phyloP scores from a whole-genome alignment of 2,113 vertebrate species.

The Callopanchax toddi region DNA sequence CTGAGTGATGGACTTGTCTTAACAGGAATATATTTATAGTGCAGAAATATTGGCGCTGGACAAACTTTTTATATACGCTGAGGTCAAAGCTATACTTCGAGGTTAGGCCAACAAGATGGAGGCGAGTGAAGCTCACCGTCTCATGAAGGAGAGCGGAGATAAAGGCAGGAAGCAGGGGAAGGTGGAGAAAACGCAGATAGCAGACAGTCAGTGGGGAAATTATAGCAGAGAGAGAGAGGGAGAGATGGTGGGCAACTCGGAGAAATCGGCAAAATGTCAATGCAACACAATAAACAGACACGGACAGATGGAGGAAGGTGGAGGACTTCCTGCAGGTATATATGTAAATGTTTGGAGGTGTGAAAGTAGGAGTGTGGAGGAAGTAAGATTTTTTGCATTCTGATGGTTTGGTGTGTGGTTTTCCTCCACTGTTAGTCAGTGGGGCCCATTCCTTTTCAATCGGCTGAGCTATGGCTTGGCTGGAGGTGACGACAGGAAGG shows the following conservation, averaged over 20 bases:
- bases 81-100: conserved; percentile 37
- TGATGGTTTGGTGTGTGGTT: too few species aligned
- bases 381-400: too few species aligned
- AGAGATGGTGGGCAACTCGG: conserved; percentile 29
- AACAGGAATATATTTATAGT: conserved; percentile 1
- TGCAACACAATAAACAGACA: conserved; percentile 51
- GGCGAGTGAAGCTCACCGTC: conserved; percentile 47
- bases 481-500: too few species aligned
- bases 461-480: too few species aligned
- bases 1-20: conserved; percentile 10
- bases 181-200: conserved; percentile 52
- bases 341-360: conserved; percentile 21
- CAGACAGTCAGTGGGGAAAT: conserved; percentile 74
- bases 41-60: conserved; percentile 28
- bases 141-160: conserved; percentile 58
- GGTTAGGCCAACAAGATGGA: conserved; percentile 63
- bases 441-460: too few species aligned
- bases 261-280: conserved; percentile 69
- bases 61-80: background rate
- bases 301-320: background rate
- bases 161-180: conserved; percentile 39
- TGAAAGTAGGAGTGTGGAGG: too few species aligned
- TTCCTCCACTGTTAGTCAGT: too few species aligned
- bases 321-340: conserved; percentile 16
- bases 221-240: conserved; percentile 43